phyloP scores from a whole-genome alignment of 1,140 invertebrate species.

The Sycophaga agraensis region DNA sequence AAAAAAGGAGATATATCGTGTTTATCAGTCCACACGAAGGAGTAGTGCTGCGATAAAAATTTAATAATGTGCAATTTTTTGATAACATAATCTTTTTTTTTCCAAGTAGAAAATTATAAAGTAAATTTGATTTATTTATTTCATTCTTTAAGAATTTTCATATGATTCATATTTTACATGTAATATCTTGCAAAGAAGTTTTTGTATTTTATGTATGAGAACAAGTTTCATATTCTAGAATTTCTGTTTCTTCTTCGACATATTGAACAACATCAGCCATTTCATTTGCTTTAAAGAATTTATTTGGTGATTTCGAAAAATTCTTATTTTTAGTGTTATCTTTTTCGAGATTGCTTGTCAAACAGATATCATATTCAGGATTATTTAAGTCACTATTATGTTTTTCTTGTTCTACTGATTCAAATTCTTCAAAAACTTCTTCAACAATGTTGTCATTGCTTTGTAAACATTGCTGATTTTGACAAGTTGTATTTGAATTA shows the following conservation, averaged over 20 bases:
- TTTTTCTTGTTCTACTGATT: slow-evolving; percentile 34
- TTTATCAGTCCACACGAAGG: too few species aligned
- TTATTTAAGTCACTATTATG: slow-evolving; percentile 1
- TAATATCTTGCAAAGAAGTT: slow-evolving; percentile 10
- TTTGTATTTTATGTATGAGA: background rate
- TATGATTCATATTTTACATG: too few species aligned
- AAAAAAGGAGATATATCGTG: too few species aligned
- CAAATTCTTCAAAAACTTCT: slow-evolving; percentile 44
- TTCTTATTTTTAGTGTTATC: too few species aligned
- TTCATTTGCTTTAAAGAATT: slow-evolving; percentile 35
- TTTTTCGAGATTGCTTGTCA: too few species aligned
- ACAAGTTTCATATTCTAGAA: slow-evolving; percentile 47
- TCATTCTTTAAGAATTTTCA: too few species aligned
- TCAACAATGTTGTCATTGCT: slow-evolving; percentile 43
- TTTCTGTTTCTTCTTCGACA: slow-evolving; percentile 53
- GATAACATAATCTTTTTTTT: too few species aligned
- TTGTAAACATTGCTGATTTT: slow-evolving; percentile 39
- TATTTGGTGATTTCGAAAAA: slow-evolving; percentile 22
- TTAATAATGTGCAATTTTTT: too few species aligned
- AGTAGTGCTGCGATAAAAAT: too few species aligned
- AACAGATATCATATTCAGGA: too few species aligned
- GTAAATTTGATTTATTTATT: too few species aligned
- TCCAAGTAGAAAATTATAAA: too few species aligned
- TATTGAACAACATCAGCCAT: slow-evolving; percentile 52
- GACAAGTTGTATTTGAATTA: slow-evolving; percentile 34